Evolutionary conservation across 2,113 vertebrate species (phyloP).

Genomic region (Tupaia chinensis): DNA sequence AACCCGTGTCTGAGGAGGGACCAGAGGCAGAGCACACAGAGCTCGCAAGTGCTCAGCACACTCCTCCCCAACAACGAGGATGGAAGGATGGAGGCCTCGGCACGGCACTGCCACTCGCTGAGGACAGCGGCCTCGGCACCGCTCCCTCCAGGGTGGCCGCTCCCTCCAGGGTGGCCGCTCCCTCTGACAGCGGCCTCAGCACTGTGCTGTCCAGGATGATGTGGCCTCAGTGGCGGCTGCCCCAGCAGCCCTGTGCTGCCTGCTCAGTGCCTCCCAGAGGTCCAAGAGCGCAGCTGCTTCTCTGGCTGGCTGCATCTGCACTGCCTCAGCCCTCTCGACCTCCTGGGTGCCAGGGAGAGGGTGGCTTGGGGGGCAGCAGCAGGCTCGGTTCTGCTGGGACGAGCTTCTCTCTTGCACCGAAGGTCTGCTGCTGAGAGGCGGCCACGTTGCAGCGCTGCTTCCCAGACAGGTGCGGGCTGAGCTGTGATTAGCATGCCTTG

Average conservation of each 20-base stretch:
- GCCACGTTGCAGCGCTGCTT: constrained; percentile 76
- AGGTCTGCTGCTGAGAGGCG: constrained; percentile 68
- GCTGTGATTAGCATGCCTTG: constrained; percentile 90
- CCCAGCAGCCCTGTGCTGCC: not conserved
- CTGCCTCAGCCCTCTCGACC: constrained; percentile 29
- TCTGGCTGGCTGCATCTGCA: constrained; percentile 65
- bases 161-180: too few species aligned
- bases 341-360: constrained; percentile 41
- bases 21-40: not conserved
- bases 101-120: too few species aligned
- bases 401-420: constrained; percentile 47
- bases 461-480: constrained; percentile 89
- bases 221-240: fast-evolving
- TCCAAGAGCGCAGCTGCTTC: not conserved
- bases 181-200: fast-evolving
- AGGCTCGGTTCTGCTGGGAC: constrained; percentile 50
- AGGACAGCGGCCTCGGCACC: too few species aligned
- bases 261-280: not conserved
- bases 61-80: too few species aligned
- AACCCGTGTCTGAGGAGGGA: not conserved
- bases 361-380: constrained; percentile 9
- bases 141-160: too few species aligned
- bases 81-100: too few species aligned
- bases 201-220: not conserved
- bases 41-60: not conserved